A percentile compares a stretch with the other conserved stretches of the same genome.
Evolutionary conservation across 2,113 vertebrate species (phyloP).

Genomic region (Pionites leucogaster): DNA sequence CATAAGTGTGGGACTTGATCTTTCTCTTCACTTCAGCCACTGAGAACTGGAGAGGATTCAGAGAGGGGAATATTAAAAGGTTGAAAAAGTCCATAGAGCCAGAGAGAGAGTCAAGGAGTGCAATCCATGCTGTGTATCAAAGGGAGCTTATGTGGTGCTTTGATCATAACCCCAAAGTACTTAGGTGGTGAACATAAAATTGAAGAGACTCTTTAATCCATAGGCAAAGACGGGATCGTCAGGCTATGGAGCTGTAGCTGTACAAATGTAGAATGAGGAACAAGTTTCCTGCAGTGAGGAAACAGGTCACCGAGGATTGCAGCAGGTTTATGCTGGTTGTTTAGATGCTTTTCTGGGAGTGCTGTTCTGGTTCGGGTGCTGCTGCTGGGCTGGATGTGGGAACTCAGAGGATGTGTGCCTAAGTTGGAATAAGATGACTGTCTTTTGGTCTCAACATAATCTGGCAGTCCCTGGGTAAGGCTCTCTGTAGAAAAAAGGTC

Average conservation of each 20-base stretch:
- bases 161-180: neutral
- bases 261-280: neutral
- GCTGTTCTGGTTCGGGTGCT: neutral
- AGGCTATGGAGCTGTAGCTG: neutral
- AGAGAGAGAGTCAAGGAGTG: neutral
- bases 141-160: neutral
- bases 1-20: neutral
- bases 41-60: neutral
- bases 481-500: neutral
- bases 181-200: neutral
- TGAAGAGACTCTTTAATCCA: neutral
- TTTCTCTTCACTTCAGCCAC: neutral
- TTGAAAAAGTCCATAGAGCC: neutral
- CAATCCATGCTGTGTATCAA: neutral
- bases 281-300: neutral
- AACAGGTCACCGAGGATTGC: too few species aligned
- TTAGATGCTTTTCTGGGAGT: neutral
- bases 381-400: fast-evolving
- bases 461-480: neutral
- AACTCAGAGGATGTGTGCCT: neutral
- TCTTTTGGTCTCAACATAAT: neutral
- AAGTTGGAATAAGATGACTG: neutral
- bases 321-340: neutral
- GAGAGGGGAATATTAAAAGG: neutral
- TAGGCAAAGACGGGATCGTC: neutral